These are phyloP conservation scores for Lamprotornis superbus DNA, from an alignment of 2,113 vertebrate genomes.

Conservation along the genomic window DNA sequence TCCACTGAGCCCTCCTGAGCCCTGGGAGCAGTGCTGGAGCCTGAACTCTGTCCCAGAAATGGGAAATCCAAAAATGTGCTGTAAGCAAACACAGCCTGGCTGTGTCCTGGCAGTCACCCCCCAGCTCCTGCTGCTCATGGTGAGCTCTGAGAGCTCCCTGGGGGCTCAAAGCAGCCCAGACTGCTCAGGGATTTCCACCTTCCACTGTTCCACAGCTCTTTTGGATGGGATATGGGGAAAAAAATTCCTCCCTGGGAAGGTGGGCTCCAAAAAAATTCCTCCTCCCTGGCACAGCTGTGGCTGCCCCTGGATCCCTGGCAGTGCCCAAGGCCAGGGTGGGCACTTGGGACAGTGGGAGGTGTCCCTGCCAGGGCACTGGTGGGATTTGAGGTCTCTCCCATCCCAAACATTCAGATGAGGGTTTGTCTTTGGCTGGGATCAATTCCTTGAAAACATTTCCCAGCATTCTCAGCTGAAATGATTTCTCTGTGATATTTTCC, in stretches of 20 bases:
- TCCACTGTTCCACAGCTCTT: accelerated
- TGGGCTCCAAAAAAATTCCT: too few relatives aligned
- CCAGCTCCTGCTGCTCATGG: background rate
- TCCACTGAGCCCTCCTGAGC: background rate
- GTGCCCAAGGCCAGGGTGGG: background rate
- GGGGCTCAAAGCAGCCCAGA: accelerated
- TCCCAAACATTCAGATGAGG: accelerated
- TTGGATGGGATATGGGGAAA: accelerated
- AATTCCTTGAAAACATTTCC: background rate
- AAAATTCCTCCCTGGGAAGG: background rate
- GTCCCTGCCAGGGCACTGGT: background rate
- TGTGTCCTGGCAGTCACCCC: accelerated
- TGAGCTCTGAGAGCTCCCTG: background rate
- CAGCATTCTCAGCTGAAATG: background rate
- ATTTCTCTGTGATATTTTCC: background rate
- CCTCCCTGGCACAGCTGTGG: background rate
- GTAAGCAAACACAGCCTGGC: background rate
- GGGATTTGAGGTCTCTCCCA: background rate
- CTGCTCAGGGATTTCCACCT: accelerated
- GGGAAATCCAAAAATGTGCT: background rate
- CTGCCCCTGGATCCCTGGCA: background rate
- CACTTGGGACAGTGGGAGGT: background rate
- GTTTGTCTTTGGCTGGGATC: background rate
- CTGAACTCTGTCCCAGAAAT: too few relatives aligned
- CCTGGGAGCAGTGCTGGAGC: background rate